A percentile compares a stretch with the other conserved stretches of the same genome.
These are phyloP conservation scores for Scrobipalpa atriplicella DNA, from an alignment of 2,888 invertebrate genomes.

Conservation along the genomic window DNA sequence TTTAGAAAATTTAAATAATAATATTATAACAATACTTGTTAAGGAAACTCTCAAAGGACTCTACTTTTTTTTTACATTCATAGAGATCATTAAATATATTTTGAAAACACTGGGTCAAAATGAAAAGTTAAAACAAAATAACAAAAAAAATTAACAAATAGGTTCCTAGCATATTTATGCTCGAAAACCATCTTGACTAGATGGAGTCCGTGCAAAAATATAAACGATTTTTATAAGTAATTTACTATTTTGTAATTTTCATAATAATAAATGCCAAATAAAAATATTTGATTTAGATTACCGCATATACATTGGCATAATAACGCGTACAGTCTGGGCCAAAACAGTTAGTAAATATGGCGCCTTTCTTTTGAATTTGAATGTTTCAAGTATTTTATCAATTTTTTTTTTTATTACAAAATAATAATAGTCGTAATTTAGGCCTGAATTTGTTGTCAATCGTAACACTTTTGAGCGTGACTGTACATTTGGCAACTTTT, in stretches of 20 bases:
- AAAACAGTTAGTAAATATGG: slow-evolving; percentile 40
- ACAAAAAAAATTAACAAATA: too few relatives aligned
- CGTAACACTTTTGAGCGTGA: slow-evolving; percentile 25
- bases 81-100: background rate
- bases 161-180: too few relatives aligned
- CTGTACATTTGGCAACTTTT: slow-evolving; percentile 35
- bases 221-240: background rate
- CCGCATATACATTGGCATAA: slow-evolving; percentile 44
- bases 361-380: too few relatives aligned
- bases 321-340: slow-evolving; percentile 46
- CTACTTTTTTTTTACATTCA: too few relatives aligned
- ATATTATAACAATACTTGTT: background rate
- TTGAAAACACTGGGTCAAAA: too few relatives aligned
- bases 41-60: background rate
- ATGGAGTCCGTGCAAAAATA: too few relatives aligned
- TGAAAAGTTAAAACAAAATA: too few relatives aligned
- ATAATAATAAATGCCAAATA: slow-evolving; percentile 60
- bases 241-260: slow-evolving; percentile 37
- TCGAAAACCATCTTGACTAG: too few relatives aligned
- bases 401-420: background rate
- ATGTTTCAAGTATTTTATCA: background rate
- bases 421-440: background rate
- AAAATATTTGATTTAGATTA: slow-evolving; percentile 39
- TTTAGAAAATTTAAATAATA: slow-evolving; percentile 30
- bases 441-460: background rate